Base-by-base conservation (phyloP, 2,797 vertebrate genomes). In the Natrix natrix region DNA sequence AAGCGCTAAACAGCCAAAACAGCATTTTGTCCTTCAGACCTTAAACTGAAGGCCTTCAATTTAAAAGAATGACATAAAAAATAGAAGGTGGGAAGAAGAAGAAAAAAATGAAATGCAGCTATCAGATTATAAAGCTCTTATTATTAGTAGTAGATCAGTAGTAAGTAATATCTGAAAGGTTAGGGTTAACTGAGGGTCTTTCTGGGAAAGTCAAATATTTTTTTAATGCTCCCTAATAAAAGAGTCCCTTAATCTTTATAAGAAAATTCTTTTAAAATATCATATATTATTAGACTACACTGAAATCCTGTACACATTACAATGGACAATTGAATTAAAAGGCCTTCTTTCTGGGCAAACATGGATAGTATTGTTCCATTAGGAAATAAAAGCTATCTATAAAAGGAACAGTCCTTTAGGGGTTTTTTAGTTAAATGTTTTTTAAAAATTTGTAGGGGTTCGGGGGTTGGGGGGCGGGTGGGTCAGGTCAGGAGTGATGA, bases 351-450 rank as follows among this genome's bases (percentile, higher is more conserved):
- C 55, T 37, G 17, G 11, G 55, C 0, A 37, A 37, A 52, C n/a
- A 56, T 56, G 52, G 16, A 48, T 20, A n/a, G 28, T 13, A 12
- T 88, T 88, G n/a, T 11, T 57, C 87, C 37, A 37, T 89, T 8
- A 13, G 11, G 4, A 96, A 95, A 92, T 5, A 94, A 92, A 95
- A 91, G 2, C 28, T 94, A 95, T 3, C 52, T 93, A 86, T 95
- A 93, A 96, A 96, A 94, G 93, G 56, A 24, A 57, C 28, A 37
- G 32, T 37, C 32, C n/a, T n/a, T n/a, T n/a, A n/a, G n/a, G n/a
- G n/a, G n/a, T n/a, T n/a, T n/a, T n/a, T n/a, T n/a, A n/a, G n/a
- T n/a, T n/a, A n/a, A n/a, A n/a, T n/a, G n/a, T n/a, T n/a, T n/a
- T n/a, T n/a, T n/a, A n/a, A n/a, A n/a, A n/a, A n/a, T n/a, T n/a